These are phyloP conservation scores for Protaetia brevitarsis DNA, from an alignment of 1,140 invertebrate genomes.

Conservation along the genomic window DNA sequence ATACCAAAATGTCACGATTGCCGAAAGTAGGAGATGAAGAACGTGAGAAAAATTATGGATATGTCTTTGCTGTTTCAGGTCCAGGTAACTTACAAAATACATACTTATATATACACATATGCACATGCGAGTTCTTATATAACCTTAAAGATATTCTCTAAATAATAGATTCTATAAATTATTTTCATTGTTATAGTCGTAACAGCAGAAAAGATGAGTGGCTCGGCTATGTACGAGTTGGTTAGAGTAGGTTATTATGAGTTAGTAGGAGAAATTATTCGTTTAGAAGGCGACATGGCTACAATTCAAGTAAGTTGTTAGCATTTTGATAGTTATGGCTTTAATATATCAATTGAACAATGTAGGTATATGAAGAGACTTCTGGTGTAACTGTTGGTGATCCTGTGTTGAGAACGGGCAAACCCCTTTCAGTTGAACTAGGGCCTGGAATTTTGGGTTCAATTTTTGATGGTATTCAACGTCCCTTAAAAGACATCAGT, in stretches of 20 bases:
- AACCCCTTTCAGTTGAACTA: slow-evolving; percentile 96
- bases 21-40: slow-evolving; percentile 80
- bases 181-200: slow-evolving; percentile 71
- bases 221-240: slow-evolving; percentile 99
- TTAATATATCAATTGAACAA: not conserved
- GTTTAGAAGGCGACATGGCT: slow-evolving; percentile 98
- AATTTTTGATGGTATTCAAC: slow-evolving; percentile 99
- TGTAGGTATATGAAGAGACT: slow-evolving; percentile 96
- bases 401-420: slow-evolving; percentile 96
- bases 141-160: not conserved
- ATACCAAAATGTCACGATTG: slow-evolving; percentile 57
- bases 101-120: slow-evolving; percentile 22
- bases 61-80: slow-evolving; percentile 95
- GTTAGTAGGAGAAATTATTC: slow-evolving; percentile 98
- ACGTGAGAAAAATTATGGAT: slow-evolving; percentile 86
- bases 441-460: slow-evolving; percentile 99
- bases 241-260: slow-evolving; percentile 98
- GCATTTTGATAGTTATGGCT: not conserved
- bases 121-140: too few relatives aligned
- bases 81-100: slow-evolving; percentile 70
- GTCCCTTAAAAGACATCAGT: slow-evolving; percentile 95
- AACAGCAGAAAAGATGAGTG: slow-evolving; percentile 98
- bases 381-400: slow-evolving; percentile 99
- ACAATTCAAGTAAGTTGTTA: slow-evolving; percentile 81
- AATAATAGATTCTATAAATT: slow-evolving; percentile 17